Percentiles rank a stretch among this genome's conserved stretches.
Evolutionary conservation across 2,797 vertebrate species (phyloP).

Genomic region (Dendrocincla fuliginosa): DNA sequence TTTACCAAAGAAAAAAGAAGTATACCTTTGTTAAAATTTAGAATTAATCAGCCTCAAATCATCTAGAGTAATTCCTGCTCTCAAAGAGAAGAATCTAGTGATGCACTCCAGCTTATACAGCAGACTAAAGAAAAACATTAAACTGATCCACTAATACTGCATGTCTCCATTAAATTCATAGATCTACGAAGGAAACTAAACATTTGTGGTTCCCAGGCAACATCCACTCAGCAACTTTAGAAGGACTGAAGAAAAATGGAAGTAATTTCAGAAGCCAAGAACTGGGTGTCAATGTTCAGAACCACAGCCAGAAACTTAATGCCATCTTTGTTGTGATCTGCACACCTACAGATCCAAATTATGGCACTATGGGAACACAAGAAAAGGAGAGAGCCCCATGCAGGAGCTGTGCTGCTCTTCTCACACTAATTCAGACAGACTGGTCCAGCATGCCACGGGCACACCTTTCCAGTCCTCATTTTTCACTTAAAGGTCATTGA

Average conservation of each 20-base stretch:
- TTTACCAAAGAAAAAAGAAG: background rate
- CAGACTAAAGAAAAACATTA: background rate
- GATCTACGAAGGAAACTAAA: background rate
- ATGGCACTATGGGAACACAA: background rate
- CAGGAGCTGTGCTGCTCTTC: background rate
- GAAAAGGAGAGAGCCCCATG: background rate
- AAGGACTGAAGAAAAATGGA: background rate
- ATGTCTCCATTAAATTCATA: background rate
- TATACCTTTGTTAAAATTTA: background rate
- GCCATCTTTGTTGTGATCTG: background rate
- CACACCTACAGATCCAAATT: background rate
- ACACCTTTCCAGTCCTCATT: background rate
- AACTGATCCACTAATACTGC: background rate
- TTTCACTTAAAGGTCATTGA: background rate
- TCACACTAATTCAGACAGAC: background rate
- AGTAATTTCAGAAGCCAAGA: background rate
- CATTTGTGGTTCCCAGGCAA: background rate
- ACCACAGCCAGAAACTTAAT: background rate
- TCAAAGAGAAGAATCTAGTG: background rate
- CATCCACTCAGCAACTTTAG: background rate
- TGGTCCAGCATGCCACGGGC: background rate
- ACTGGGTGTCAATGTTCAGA: background rate
- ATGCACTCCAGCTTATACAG: background rate
- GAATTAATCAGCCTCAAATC: background rate
- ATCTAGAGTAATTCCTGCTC: background rate